Evolutionary conservation across 2,797 vertebrate species (phyloP).

Genomic region (Chaetophractus vellerosus): DNA sequence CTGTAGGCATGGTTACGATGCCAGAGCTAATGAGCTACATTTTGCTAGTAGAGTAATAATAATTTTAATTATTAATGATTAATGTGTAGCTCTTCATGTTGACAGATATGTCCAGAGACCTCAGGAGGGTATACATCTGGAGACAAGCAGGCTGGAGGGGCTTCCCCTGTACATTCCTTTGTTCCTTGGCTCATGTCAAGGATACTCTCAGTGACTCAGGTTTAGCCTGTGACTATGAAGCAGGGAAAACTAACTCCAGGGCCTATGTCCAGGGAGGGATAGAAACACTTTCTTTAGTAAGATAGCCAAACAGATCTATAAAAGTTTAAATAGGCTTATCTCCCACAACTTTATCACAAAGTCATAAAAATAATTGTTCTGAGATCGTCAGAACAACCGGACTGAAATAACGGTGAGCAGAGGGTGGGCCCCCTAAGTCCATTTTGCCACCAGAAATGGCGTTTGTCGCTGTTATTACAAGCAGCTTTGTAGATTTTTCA

Average conservation of each 20-base stretch:
- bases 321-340: neutral
- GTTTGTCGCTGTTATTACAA: neutral
- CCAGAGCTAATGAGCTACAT: constrained; percentile 13
- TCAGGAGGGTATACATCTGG: neutral
- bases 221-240: neutral
- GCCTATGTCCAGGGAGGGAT: neutral
- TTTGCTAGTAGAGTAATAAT: neutral
- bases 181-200: neutral
- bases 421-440: neutral
- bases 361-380: neutral
- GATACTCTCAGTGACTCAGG: neutral
- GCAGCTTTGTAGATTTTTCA: neutral
- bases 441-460: neutral
- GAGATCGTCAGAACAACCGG: neutral
- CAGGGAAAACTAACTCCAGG: neutral
- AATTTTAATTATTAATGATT: constrained; percentile 46
- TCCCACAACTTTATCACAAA: neutral
- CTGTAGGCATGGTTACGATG: neutral
- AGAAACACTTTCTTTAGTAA: constrained; percentile 5
- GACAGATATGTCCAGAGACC: neutral
- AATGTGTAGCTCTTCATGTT: neutral
- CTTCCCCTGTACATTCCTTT: neutral
- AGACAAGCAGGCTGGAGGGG: neutral
- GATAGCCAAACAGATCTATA: neutral
- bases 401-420: neutral